Conservation (phyloP, 2,797 vertebrate species). For the Hylomyscus alleni region DNA sequence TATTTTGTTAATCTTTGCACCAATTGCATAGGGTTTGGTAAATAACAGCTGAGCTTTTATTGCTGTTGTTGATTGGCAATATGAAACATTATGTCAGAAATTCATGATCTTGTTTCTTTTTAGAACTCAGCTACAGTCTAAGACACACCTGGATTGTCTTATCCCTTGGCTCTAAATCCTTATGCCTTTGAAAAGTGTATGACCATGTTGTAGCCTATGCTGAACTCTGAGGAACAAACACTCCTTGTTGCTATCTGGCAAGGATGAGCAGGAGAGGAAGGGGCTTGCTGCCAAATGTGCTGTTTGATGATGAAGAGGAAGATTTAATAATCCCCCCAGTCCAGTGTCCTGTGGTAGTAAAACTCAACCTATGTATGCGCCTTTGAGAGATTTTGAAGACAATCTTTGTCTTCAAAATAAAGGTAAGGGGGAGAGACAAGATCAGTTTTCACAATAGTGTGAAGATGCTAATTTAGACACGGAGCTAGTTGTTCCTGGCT, state of each 20-base stretch:
- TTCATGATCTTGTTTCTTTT: slow-evolving; percentile 19
- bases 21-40: background rate
- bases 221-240: background rate
- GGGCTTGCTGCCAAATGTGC: background rate
- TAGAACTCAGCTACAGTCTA: background rate
- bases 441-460: background rate
- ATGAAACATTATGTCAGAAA: background rate
- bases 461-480: background rate
- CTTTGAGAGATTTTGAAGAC: background rate
- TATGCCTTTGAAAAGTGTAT: background rate
- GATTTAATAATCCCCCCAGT: background rate
- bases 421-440: background rate
- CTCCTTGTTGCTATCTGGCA: slow-evolving; percentile 24
- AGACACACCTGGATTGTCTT: background rate
- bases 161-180: background rate
- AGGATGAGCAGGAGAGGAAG: background rate
- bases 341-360: background rate
- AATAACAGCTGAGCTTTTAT: background rate
- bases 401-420: background rate
- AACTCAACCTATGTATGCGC: background rate
- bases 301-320: background rate
- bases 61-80: background rate
- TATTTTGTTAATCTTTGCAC: background rate
- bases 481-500: background rate
- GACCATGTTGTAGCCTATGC: background rate